Base-by-base conservation (phyloP, 2,113 vertebrate genomes). In the Proterorhinus semilunaris region DNA sequence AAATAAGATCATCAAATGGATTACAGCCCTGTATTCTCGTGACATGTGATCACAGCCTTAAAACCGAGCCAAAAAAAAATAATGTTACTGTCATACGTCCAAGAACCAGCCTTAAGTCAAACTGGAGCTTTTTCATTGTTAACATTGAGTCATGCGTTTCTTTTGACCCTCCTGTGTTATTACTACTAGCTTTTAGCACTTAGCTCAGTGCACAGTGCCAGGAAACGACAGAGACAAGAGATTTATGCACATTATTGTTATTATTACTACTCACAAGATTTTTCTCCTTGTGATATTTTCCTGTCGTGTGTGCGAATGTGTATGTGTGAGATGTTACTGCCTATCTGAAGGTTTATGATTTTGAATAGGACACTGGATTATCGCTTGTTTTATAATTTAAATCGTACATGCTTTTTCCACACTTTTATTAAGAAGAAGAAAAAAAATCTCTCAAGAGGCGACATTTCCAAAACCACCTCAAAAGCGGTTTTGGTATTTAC, bases 151-250 rank as follows among this genome's bases (percentile, higher is more conserved):
- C 67, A 65, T 83, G 74, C 50, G 77, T 71, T 82, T 80, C 58
- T 48, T 69, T 68, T 70, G 12, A 84, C 68, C 64, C 75, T 52
- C 10, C 12, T 53, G 16, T 71, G 68, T 79, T 78, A 77, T 55
- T 42, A 6, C 42, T 74, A 76, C 51, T 58, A 79, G 73, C 69
- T 88, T 82, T 85, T 81, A 91, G 92, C 93, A 90, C 91, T 93
- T 91, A 91, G 66, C 75, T 75, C 54, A 78, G 80, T 59, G 65
- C 45, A 79, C 83, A 69, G 83, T 79, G 55, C 55, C 55, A 58
- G 55, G 76, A 62, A 75, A 67, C 71, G 72, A 74, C 78, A 75
- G 58, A 79, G 73, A 61, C 49, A 17, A 79, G 64, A 79, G 55
- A 68, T 77, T 82, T 85, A 84, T 87, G 84, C 80, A 82, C 79